Evolutionary conservation across 2,888 invertebrate species (phyloP), one percentile per base, ranked within the genome.

Genomic region (Caenorhabditis plicata): DNA sequence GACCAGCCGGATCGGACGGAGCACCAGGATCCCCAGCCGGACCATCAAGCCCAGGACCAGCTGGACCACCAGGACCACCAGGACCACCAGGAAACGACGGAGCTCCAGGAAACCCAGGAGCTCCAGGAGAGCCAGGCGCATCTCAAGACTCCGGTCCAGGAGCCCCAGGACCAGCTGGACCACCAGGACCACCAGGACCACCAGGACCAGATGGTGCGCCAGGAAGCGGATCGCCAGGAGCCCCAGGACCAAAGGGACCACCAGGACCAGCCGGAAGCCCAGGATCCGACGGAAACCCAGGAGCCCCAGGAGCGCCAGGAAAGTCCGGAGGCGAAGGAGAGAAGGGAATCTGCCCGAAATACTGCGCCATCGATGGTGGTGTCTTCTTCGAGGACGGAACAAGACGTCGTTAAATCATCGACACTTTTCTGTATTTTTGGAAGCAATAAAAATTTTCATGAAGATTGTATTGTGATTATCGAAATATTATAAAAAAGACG

Each of bases 381-480:
- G 68, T 71, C 52, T 71, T 71, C 68, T 71, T 72, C 68, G 72
- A 68, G 44, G 71, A 70, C 49, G 73, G 73, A 63, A 71, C 64
- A 32, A 54, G 67, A 31, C 56, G 64, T 45, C 57, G 58, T 48
- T 58, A 58, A 48, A n/a, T n/a, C n/a, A n/a, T n/a, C n/a, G n/a
- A n/a, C n/a, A n/a, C n/a, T n/a, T n/a, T n/a, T n/a, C n/a, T n/a
- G n/a, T n/a, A n/a, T n/a, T n/a, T n/a, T n/a, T n/a, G n/a, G n/a
- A n/a, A n/a, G n/a, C n/a, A n/a, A n/a, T n/a, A n/a, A n/a, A n/a
- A n/a, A n/a, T n/a, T n/a, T n/a, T n/a, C n/a, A n/a, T n/a, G n/a
- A n/a, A n/a, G n/a, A n/a, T n/a, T n/a, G n/a, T n/a, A n/a, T n/a
- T n/a, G n/a, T n/a, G n/a, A n/a, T n/a, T n/a, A n/a, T n/a, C n/a